Evolutionary conservation across 2,888 invertebrate genomes (phyloP).

Genomic region (Ganaspis brasiliensis): DNA sequence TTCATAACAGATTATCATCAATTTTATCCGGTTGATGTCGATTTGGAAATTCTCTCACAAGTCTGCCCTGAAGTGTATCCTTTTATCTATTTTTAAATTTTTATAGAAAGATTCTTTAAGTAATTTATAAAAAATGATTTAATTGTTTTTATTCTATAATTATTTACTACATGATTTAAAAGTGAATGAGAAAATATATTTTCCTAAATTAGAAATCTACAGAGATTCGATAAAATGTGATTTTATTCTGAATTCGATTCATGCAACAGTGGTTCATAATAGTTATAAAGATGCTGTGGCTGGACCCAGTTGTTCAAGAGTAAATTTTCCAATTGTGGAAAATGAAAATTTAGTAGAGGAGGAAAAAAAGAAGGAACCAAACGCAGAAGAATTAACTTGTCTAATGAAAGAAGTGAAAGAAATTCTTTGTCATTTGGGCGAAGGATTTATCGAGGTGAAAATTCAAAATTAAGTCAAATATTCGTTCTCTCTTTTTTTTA

Average conservation of each 20-base stretch:
- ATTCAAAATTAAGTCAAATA: no score
- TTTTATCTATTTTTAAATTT: conserved; percentile 69
- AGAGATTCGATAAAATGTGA: conserved; percentile 82
- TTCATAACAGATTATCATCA: conserved; percentile 88
- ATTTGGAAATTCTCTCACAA: conserved; percentile 85
- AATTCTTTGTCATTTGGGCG: conserved; percentile 91
- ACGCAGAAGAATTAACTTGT: conserved; percentile 73
- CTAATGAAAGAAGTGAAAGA: conserved; percentile 87
- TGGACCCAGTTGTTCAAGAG: conserved; percentile 59
- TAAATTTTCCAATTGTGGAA: conserved; percentile 6
- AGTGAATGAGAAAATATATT: no score
- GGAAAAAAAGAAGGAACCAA: conserved; percentile 46
- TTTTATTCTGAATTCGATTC: conserved; percentile 63
- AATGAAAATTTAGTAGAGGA: conserved; percentile 34
- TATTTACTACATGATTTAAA: no score
- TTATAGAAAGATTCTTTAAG: no score
- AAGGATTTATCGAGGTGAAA: conserved; percentile 84
- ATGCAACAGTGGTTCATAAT: conserved; percentile 51
- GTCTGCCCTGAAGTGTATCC: conserved; percentile 87
- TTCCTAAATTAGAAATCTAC: conserved; percentile 66
- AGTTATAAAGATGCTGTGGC: conserved; percentile 59
- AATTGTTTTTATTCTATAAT: no score
- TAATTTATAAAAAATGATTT: no score
- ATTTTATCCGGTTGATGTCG: conserved; percentile 85
- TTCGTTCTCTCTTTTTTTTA: conserved; percentile 9